phyloP scores from a whole-genome alignment of 1,140 invertebrate genomes.

The Popillia japonica region DNA sequence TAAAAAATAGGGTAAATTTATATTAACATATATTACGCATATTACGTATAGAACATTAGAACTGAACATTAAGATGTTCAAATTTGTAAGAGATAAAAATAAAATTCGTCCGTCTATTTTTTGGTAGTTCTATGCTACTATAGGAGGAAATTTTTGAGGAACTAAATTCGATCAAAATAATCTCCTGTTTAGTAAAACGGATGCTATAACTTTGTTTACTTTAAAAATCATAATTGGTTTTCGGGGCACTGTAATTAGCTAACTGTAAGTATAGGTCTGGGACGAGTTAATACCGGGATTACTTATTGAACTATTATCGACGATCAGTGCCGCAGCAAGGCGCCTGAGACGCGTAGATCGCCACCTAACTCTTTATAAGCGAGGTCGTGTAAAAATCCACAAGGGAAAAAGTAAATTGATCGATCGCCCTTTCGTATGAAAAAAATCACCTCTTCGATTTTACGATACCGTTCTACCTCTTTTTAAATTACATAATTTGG shows the following conservation, averaged over 20 bases:
- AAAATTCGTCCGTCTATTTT: background rate
- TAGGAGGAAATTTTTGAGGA: slow-evolving; percentile 2
- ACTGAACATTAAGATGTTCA: no score
- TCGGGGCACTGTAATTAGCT: slow-evolving; percentile 52
- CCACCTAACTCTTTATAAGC: slow-evolving; percentile 36
- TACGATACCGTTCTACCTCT: slow-evolving; percentile 16
- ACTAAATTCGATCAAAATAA: slow-evolving; percentile 34
- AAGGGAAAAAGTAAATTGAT: slow-evolving; percentile 23
- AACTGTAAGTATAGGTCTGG: slow-evolving; percentile 53
- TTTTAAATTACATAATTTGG: slow-evolving; percentile 27
- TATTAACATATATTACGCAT: no score
- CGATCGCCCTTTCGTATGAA: slow-evolving; percentile 8
- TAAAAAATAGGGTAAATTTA: no score
- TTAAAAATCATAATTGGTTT: slow-evolving; percentile 55
- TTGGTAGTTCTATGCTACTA: background rate
- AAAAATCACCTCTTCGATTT: slow-evolving; percentile 6
- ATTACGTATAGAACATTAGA: no score
- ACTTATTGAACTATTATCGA: slow-evolving; percentile 54
- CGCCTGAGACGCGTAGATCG: slow-evolving; percentile 41
- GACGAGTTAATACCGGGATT: slow-evolving; percentile 50
- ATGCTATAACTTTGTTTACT: slow-evolving; percentile 52
- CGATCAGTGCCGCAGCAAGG: slow-evolving; percentile 45
- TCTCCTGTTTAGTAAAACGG: slow-evolving; percentile 41
- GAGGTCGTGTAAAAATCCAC: slow-evolving; percentile 2
- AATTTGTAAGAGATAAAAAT: no score